Base-by-base conservation (phyloP, 2,888 invertebrate genomes). In the Tanypteryx hageni region DNA sequence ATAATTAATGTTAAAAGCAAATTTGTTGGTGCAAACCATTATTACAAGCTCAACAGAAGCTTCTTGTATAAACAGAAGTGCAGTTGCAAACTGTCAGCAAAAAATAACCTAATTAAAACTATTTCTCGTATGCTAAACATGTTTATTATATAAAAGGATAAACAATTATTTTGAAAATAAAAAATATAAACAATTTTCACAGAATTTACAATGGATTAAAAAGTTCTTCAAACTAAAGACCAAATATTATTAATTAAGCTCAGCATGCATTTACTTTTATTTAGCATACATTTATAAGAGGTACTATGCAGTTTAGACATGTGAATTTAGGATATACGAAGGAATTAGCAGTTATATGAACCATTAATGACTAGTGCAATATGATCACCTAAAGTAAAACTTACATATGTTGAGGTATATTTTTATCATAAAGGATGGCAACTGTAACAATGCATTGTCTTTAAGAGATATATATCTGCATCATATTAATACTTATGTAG, bases 351-450 rank as follows among this genome's bases (percentile, higher is more conserved):
- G 16, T 68, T 89, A 7, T 18, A 59, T 89, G 61, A 89, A 64
- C 61, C 68, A 89, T 89, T 68, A 31, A 89, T 68, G 89, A 89
- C 89, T 89, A 89, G 89, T 68, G 64, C n/a, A 89, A 18, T 64
- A 89, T 22, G 64, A 64, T 89, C 44, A 89, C 89, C 64, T 27
- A 27, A 76, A 76, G 27, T 18, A 27, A 76, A 76, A 76, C 13
- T 27, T 76, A 76, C 27, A 27, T 27, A 22, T 27, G 76, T 18
- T 76, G 22, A 27, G 76, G 22, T 76, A 76, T 22, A 22, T 76
- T 27, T 22, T 76, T 76, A n/a, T 27, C 27, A 76, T 27, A 76
- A 76, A 76, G 27, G n/a, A n/a, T n/a, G n/a, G 10, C n/a, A 76
- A 22, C n/a, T n/a, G 27, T 22, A 5, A 76, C 22, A 27, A 8